Evolutionary conservation across 2,113 vertebrate genomes (phyloP).

Genomic region (Centrocercus urophasianus): DNA sequence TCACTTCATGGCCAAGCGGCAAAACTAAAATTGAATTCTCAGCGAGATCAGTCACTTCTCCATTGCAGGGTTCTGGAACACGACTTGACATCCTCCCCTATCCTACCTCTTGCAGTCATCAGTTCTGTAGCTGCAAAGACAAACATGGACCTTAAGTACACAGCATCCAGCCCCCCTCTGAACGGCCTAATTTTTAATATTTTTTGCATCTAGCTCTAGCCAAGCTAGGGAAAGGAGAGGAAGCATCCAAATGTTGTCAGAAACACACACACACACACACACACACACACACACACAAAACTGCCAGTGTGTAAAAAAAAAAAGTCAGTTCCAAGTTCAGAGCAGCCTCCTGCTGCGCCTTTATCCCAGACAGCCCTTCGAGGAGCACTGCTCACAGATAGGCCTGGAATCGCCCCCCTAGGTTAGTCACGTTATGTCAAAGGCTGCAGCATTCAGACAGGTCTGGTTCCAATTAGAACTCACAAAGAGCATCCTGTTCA

Average conservation of each 20-base stretch:
- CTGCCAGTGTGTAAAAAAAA: too few species aligned
- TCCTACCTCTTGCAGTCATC: not conserved
- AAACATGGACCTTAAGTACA: not conserved
- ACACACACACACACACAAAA: not conserved
- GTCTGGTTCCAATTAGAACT: slow-evolving; percentile 72
- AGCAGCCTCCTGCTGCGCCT: slow-evolving; percentile 56
- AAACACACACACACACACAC: not conserved
- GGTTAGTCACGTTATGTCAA: slow-evolving; percentile 54
- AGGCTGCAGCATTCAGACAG: slow-evolving; percentile 54
- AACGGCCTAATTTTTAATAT: not conserved
- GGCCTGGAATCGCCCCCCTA: slow-evolving; percentile 33
- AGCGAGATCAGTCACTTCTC: not conserved
- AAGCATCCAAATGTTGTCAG: not conserved
- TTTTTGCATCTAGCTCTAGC: not conserved
- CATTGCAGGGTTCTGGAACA: not conserved
- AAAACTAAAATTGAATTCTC: not conserved
- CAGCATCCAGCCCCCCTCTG: not conserved
- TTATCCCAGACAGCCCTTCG: slow-evolving; percentile 56
- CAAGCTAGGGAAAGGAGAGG: not conserved
- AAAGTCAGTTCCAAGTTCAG: not conserved
- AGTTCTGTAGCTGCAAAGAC: not conserved
- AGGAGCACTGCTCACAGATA: slow-evolving; percentile 22
- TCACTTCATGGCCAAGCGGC: not conserved
- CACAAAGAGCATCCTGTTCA: slow-evolving; percentile 72
- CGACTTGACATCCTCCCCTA: not conserved